Base-by-base conservation (phyloP, 2,797 vertebrate genomes). In the Rhinoraja longicauda region DNA sequence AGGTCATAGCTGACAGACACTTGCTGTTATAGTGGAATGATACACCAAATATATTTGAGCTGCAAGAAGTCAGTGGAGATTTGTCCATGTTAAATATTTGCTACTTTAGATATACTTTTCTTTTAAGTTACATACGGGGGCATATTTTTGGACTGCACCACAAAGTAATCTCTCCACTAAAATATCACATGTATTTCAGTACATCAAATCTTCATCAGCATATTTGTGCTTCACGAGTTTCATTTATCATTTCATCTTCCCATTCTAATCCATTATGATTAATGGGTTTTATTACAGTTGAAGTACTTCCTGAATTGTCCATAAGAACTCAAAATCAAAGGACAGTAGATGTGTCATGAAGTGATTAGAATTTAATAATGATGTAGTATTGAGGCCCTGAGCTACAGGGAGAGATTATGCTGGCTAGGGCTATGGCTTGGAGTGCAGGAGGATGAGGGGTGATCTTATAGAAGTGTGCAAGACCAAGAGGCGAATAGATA, bases 21-120 rank as follows among this genome's bases (percentile, higher is more conserved):
- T 67, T 88, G 84, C 7, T 67, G 59, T 36, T 67, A 59, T 8
- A 32, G 29, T 86, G 82, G 82, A 86, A 86, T 86, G 82, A 86
- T 86, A 88, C 59, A 88, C 84, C 62, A 36, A 36, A 36, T 67
- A 88, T 88, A 88, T 36, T 67, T 88, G 32, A 32, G n/a, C 3
- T 67, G 59, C 67, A 59, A n/a, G 53, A 59, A 59, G 26, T 67
- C 59, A 67, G 84, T 67, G 17, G 84, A 88, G 17, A 88, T 67
- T 32, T 36, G 17, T 88, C n/a, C 1, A 67, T 36, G n/a, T 67
- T 88, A 88, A 88, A 26, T 36, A 88, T 67, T 88, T 67, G 62
- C 84, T 24, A 64, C 32, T 64, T 88, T 32, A 62, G 19, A 32
- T 64, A 64, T 62, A 88, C 59, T 36, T 21, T 88, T 67, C 17